These are phyloP conservation scores for Gavialis gangeticus DNA, from an alignment of 2,113 vertebrate genomes.

Conservation along the genomic window DNA sequence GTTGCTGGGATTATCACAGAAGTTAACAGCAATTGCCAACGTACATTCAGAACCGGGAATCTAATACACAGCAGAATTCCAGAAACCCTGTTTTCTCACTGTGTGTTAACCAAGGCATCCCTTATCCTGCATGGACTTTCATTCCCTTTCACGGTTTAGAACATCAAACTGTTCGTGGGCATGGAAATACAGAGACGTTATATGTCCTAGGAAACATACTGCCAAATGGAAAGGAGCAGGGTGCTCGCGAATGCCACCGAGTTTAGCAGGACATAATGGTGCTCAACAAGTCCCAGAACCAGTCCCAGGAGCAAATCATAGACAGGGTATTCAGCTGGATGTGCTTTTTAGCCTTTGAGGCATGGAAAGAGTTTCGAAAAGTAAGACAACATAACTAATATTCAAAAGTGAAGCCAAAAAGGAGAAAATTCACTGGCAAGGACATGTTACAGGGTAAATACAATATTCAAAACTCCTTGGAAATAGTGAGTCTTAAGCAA, in stretches of 20 bases:
- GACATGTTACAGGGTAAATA: accelerated
- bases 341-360: not conserved
- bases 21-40: not conserved
- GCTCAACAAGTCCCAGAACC: not conserved
- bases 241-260: too few relatives aligned
- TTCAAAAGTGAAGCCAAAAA: not conserved
- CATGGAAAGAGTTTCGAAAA: not conserved
- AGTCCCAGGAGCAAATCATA: not conserved
- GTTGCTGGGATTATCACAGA: not conserved
- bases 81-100: not conserved
- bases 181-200: not conserved
- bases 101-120: not conserved
- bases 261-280: not conserved
- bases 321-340: not conserved
- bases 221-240: not conserved
- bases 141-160: not conserved
- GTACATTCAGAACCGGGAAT: not conserved
- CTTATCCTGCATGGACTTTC: not conserved
- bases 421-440: not conserved
- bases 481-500: not conserved
- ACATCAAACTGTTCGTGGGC: not conserved
- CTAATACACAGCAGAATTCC: not conserved
- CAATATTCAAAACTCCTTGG: not conserved
- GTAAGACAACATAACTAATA: not conserved
- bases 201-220: not conserved